Base-by-base conservation (phyloP, 2,888 invertebrate genomes). In the Troides aeacus region DNA sequence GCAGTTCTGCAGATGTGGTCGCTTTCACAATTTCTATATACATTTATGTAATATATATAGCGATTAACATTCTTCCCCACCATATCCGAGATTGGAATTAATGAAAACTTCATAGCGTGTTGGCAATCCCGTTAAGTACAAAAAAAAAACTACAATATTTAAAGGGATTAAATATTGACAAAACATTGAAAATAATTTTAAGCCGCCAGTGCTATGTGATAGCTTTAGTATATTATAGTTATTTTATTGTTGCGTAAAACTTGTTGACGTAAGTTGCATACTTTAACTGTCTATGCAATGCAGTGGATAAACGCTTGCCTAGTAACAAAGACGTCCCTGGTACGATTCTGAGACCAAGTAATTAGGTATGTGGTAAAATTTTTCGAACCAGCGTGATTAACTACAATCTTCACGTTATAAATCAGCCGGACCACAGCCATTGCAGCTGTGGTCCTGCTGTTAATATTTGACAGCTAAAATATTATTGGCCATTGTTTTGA, bases 171-270 rank as follows among this genome's bases (percentile, higher is more conserved):
- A 74, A 74, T 71, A 79, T 82, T 80, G 79, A 81, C 79, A 80
- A 80, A 83, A 84, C 77, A 65, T 75, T 78, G 78, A 81, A 82
- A 83, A 78, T 78, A 78, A 12, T 24, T 63, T 66, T 21, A 62
- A 70, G 63, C 82, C 84, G 86, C 88, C 89, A 88, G 86, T 89
- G 88, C 78, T 82, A 84, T 88, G 88, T 90, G 89, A 90, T 90
- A 89, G 80, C 84, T 85, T 81, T 80, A 82, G 81, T 72, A 42
- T 74, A 72, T 74, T 74, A 59, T 70, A 30, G 50, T 46, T 66
- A 62, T 21, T 17, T 56, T 46, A n/a, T 30, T 65, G 24, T 50
- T 64, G 56, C 39, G 61, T 24, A 24, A 46, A 60, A 67, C n/a
- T 62, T 18, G 60, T 63, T 63, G 59, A 53, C 10, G 15, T 63